Evolutionary conservation across 2,113 vertebrate genomes (phyloP).

Genomic region (Halcyon senegalensis): DNA sequence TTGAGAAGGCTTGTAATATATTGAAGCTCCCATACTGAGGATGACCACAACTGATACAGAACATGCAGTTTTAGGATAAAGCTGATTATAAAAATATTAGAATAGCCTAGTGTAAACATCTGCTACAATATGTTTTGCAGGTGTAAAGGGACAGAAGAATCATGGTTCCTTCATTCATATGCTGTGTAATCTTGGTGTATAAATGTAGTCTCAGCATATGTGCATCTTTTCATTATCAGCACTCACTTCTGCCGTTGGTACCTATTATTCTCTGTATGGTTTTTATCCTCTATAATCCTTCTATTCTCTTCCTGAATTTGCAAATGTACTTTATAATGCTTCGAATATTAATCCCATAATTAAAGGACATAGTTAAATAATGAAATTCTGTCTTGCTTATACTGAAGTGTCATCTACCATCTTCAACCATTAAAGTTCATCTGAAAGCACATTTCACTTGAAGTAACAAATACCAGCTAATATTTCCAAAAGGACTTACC

Average conservation of each 20-base stretch:
- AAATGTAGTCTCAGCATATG: background rate
- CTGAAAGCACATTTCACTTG: background rate
- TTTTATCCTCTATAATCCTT: slow-evolving; percentile 15
- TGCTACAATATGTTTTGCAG: background rate
- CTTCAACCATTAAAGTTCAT: background rate
- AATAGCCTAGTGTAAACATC: background rate
- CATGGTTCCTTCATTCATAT: background rate
- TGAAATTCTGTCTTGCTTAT: background rate
- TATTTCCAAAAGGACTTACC: background rate
- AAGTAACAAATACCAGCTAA: background rate
- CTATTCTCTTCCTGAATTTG: background rate
- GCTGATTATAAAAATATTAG: background rate
- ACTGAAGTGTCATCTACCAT: background rate
- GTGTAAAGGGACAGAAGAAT: background rate
- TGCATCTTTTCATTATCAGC: background rate
- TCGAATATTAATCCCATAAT: slow-evolving; percentile 37
- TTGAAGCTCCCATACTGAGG: background rate
- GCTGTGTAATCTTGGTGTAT: background rate
- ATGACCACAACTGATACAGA: background rate
- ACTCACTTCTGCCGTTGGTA: background rate
- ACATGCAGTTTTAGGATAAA: background rate
- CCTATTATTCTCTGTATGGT: background rate
- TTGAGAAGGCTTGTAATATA: background rate
- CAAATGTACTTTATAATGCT: background rate
- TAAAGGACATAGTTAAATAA: slow-evolving; percentile 31